These are phyloP conservation scores for Sebastes cheni DNA, from an alignment of 2,797 vertebrate genomes.

Conservation along the genomic window DNA sequence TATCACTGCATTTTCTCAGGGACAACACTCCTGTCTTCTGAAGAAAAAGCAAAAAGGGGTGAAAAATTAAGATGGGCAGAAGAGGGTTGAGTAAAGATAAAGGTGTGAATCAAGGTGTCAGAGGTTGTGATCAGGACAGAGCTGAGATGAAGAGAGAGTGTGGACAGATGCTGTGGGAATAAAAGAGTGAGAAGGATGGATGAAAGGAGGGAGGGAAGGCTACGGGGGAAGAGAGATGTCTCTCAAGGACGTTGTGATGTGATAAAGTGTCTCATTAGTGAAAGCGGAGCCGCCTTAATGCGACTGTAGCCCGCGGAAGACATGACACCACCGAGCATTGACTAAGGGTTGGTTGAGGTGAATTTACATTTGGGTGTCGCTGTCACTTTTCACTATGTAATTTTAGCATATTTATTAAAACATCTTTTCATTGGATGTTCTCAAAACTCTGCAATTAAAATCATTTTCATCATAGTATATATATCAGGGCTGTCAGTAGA, in stretches of 20 bases:
- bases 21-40: not conserved
- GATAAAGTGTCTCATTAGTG: conserved; percentile 62
- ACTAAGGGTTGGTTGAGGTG: not conserved
- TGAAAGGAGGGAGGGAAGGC: not conserved
- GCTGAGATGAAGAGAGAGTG: conserved; percentile 2
- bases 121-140: conserved; percentile 6
- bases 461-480: not conserved
- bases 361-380: not conserved
- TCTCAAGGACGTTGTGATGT: conserved; percentile 52
- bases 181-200: conserved; percentile 16
- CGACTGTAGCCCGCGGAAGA: conserved; percentile 15
- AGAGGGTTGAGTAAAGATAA: not conserved
- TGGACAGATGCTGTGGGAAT: conserved; percentile 25
- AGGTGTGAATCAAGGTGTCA: not conserved
- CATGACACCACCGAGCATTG: conserved; percentile 15
- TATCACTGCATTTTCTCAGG: not conserved
- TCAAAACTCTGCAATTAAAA: not conserved
- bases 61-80: not conserved
- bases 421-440: not conserved
- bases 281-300: conserved; percentile 37
- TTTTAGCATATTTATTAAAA: not conserved
- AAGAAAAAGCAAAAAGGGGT: not conserved
- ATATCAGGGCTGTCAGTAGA: no score
- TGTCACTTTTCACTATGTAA: not conserved
- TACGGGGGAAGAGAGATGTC: not conserved